Base-by-base conservation (phyloP, 1,140 invertebrate genomes). In the Ceratina calcarata region DNA sequence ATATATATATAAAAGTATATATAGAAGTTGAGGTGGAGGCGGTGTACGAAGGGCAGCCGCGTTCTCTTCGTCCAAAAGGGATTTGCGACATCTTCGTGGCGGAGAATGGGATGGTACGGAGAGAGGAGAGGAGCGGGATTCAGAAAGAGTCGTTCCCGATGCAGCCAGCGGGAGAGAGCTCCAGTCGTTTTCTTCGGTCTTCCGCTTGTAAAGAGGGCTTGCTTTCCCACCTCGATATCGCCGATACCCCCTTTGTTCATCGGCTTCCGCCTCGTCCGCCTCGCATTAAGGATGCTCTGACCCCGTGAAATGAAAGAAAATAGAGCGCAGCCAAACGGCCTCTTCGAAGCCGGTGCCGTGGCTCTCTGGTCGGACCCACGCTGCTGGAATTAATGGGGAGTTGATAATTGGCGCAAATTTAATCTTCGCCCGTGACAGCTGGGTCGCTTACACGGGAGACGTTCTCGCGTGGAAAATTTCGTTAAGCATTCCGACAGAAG, bases 61-160 rank as follows among this genome's bases (percentile, higher is more conserved):
- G 77, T 84, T 45, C 67, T 82, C 80, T 76, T 74, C 16, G 77
- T 73, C 77, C 77, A 68, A 86, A 86, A 86, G 78, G 69, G 85
- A 86, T 86, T 86, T 83, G 85, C 81, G 69, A 86, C 77, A 70
- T 83, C 61, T 80, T 65, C 20, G 69, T 27, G 58, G 27, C 37
- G 69, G 53, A 32, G 66, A 49, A 32, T 45, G 53, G 49, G 18
- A 60, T 8, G 32, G 71, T 15, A 2, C 22, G 24, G 72, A 1
- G 15, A 20, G 0, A 3, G 12, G 12, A 37, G 32, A 51, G 53
- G 60, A 27, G 57, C 20, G 49, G 61, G 70, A 49, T 79, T 60
- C 22, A 51, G 61, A 66, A 79, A 49, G 69, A 73, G 77, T 74
- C 70, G 69, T 79, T 74, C 69, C 16, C 77, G 58, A 78, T 78